Evolutionary conservation across 2,888 invertebrate species (phyloP).

Genomic region (Artemia sinica): DNA sequence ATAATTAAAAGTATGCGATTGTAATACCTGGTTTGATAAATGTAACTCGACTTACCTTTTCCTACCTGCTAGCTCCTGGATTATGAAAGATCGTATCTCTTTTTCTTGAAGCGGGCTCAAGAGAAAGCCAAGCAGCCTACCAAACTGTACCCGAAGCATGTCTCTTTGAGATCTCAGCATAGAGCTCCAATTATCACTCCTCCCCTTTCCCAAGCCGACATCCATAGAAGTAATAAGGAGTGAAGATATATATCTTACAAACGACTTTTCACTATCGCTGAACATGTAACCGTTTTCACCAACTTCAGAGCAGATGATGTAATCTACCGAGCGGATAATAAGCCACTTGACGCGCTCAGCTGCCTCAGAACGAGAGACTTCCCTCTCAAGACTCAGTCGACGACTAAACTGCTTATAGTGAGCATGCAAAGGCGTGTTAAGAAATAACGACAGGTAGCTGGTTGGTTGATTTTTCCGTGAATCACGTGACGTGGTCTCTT

Average conservation of each 20-base stretch:
- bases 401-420: constrained; percentile 3
- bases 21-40: too few relatives aligned
- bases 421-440: neutral
- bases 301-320: constrained; percentile 33
- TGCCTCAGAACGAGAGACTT: constrained; percentile 34
- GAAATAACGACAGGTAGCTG: neutral
- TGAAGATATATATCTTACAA: neutral
- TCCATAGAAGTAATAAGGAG: neutral
- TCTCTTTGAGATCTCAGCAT: constrained; percentile 8
- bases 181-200: constrained; percentile 8
- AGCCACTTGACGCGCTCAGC: constrained; percentile 39
- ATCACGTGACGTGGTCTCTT: neutral
- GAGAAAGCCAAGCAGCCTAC: neutral
- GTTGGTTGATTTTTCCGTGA: constrained; percentile 1
- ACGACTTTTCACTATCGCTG: neutral
- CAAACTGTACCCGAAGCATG: constrained; percentile 5
- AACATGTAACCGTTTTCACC: neutral
- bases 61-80: too few relatives aligned
- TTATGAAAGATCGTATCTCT: neutral
- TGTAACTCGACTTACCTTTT: too few relatives aligned
- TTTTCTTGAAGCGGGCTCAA: neutral
- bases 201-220: neutral
- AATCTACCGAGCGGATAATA: constrained; percentile 38
- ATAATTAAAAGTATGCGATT: too few relatives aligned
- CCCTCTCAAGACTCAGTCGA: constrained; percentile 23